A percentile compares a stretch with the other conserved stretches of the same genome.
These are phyloP conservation scores for Bucco capensis DNA, from an alignment of 2,113 vertebrate genomes.

Conservation along the genomic window DNA sequence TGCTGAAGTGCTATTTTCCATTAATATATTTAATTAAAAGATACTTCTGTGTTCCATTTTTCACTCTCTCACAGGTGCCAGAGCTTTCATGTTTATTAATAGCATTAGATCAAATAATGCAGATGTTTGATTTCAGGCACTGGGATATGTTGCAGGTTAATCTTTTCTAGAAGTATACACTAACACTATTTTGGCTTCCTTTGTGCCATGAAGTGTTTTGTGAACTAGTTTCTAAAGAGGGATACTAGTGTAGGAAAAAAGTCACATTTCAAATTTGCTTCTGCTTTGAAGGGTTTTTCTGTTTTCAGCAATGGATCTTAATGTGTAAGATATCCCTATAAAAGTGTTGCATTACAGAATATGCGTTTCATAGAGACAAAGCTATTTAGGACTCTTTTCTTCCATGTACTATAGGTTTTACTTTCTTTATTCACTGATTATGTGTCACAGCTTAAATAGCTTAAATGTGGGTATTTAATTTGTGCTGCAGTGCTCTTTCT, in stretches of 20 bases:
- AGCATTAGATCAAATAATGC: slow-evolving; percentile 45
- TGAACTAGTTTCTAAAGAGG: slow-evolving; percentile 6
- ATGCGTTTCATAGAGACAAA: neutral
- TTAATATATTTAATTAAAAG: slow-evolving; percentile 63
- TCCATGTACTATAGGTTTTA: neutral
- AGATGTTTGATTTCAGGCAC: slow-evolving; percentile 50
- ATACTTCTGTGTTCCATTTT: slow-evolving; percentile 54
- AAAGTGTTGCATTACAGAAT: neutral
- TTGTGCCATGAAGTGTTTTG: neutral
- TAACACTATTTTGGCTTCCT: neutral
- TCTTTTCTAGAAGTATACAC: slow-evolving; percentile 27
- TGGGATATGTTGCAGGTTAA: neutral
- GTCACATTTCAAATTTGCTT: neutral
- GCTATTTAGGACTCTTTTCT: neutral
- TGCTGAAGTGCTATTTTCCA: slow-evolving; percentile 20
- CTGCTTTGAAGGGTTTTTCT: neutral
- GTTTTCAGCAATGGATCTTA: neutral
- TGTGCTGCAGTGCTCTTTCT: neutral
- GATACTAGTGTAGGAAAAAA: neutral
- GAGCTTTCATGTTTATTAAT: slow-evolving; percentile 48
- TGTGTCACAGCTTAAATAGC: neutral
- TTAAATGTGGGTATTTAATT: neutral
- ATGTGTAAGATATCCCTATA: neutral
- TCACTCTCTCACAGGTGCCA: slow-evolving; percentile 57
- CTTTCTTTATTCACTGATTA: neutral